Evolutionary conservation across 2,888 invertebrate genomes (phyloP).

Genomic region (Sinodicranocentrus sp.): DNA sequence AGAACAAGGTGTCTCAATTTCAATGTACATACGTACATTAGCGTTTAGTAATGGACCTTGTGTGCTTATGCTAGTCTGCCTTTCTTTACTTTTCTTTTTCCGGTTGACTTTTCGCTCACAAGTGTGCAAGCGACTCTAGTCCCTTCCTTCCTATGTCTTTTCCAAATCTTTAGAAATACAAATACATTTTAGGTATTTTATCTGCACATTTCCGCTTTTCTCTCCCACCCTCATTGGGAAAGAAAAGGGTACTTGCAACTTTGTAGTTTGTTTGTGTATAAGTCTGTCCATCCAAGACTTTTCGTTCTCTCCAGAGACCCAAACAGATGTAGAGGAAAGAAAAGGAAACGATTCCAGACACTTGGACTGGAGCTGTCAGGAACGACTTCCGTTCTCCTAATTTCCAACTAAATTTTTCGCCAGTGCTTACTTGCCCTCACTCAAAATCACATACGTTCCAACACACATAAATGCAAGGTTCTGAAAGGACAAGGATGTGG

Average conservation of each 20-base stretch:
- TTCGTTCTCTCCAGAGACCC: slow-evolving; percentile 37
- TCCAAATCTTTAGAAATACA: neutral
- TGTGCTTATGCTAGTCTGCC: neutral
- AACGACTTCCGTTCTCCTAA: slow-evolving; percentile 61
- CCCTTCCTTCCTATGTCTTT: neutral
- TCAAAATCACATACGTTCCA: no score
- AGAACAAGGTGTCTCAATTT: no score
- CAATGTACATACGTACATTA: no score
- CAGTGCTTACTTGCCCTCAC: neutral
- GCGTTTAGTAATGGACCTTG: no score
- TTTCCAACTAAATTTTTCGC: slow-evolving; percentile 47
- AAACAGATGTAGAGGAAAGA: slow-evolving; percentile 24
- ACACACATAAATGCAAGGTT: no score
- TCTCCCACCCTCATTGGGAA: slow-evolving; percentile 7
- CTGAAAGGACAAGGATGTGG: no score
- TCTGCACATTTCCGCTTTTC: slow-evolving; percentile 21
- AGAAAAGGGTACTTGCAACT: slow-evolving; percentile 7
- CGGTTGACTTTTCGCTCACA: neutral
- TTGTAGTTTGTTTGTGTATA: slow-evolving; percentile 41
- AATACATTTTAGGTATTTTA: slow-evolving; percentile 23
- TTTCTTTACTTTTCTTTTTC: neutral
- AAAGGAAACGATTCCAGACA: slow-evolving; percentile 39
- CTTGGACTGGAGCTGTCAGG: slow-evolving; percentile 59
- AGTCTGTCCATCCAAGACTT: slow-evolving; percentile 41
- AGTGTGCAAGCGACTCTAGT: no score